phyloP scores from a whole-genome alignment of 1,140 invertebrate species.

The Drosophila insularis region DNA sequence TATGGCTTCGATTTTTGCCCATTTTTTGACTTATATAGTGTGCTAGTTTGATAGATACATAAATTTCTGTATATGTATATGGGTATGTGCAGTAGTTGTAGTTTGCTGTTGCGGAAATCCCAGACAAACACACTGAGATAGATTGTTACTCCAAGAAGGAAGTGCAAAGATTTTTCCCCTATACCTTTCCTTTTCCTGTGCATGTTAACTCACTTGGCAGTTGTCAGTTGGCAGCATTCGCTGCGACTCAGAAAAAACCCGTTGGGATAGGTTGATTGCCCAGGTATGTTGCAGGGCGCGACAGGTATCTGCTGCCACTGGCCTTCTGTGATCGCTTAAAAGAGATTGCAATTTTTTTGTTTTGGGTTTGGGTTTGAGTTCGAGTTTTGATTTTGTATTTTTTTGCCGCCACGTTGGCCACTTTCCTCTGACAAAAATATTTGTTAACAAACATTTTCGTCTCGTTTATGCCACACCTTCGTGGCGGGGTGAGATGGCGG shows the following conservation, averaged over 20 bases:
- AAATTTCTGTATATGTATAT: conserved; percentile 48
- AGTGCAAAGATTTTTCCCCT: background rate
- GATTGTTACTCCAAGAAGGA: conserved; percentile 6
- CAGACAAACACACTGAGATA: conserved; percentile 23
- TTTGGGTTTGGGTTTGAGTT: background rate
- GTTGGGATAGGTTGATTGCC: conserved; percentile 73
- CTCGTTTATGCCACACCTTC: conserved; percentile 57
- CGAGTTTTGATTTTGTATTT: background rate
- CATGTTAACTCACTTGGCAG: conserved; percentile 24
- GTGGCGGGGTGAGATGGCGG: background rate
- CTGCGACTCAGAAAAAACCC: conserved; percentile 57
- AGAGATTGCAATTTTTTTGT: conserved; percentile 67
- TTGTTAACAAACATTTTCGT: conserved; percentile 60
- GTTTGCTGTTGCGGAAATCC: conserved; percentile 49
- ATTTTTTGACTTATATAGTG: background rate
- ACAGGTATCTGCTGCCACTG: conserved; percentile 41
- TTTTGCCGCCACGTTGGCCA: conserved; percentile 53
- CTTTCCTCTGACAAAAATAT: conserved; percentile 65
- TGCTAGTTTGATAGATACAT: background rate
- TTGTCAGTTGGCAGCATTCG: conserved; percentile 31
- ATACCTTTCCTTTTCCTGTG: conserved; percentile 4
- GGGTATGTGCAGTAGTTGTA: conserved; percentile 65
- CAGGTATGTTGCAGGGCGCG: conserved; percentile 39
- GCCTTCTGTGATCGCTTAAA: conserved; percentile 34
- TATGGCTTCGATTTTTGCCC: conserved; percentile 29